These are phyloP conservation scores for Chitala chitala DNA, from an alignment of 2,113 vertebrate species.

Conservation along the genomic window DNA sequence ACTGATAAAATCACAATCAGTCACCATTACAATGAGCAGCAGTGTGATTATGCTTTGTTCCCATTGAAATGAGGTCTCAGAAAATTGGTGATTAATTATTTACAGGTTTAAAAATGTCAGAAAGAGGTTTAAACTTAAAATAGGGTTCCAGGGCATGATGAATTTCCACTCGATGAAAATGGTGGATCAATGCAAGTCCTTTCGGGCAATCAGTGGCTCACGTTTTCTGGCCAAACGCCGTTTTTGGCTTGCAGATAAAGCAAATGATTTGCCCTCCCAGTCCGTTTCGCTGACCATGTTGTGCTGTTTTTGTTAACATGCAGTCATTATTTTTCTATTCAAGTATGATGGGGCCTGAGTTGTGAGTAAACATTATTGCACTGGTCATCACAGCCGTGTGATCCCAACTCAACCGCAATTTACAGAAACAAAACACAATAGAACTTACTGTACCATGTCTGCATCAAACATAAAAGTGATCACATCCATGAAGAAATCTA, in stretches of 20 bases:
- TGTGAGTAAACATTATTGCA: no score
- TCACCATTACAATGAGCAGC: background rate
- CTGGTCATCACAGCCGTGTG: no score
- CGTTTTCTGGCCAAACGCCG: background rate
- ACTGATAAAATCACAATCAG: background rate
- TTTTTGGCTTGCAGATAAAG: conserved; percentile 12
- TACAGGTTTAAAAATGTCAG: conserved; percentile 13
- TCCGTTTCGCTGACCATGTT: no score
- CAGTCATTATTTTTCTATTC: no score
- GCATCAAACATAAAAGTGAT: no score
- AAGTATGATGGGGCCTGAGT: no score
- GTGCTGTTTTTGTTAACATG: no score
- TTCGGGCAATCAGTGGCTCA: background rate
- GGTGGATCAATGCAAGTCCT: no score
- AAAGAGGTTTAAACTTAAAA: background rate
- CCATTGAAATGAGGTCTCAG: conserved; percentile 4
- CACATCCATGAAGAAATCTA: background rate
- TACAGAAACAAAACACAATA: no score
- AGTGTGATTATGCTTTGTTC: background rate
- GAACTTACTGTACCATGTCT: no score
- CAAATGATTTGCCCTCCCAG: no score
- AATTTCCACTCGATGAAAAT: background rate
- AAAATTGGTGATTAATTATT: background rate
- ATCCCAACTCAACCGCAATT: no score
- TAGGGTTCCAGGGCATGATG: background rate